Percentiles rank a stretch among this genome's conserved stretches.
Evolutionary conservation across 2,113 vertebrate genomes (phyloP).

Genomic region (Paradoxurus hermaphroditus): DNA sequence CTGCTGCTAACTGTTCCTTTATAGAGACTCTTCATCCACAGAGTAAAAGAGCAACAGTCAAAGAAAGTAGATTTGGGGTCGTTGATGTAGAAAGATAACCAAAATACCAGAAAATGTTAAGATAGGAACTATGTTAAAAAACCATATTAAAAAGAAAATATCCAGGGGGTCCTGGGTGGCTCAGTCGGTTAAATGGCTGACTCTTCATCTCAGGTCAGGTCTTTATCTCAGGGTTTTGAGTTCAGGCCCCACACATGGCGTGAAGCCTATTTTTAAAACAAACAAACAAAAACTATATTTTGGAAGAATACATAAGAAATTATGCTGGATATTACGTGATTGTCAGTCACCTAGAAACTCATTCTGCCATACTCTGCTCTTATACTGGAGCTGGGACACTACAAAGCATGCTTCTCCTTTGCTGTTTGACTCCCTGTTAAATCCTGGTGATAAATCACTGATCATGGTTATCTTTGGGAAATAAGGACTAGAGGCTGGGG

Average conservation of each 20-base stretch:
- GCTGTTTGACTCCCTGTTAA: not conserved
- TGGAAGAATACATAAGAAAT: not conserved
- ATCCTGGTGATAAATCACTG: not conserved
- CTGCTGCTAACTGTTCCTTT: not conserved
- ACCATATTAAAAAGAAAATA: not conserved
- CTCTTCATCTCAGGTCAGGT: too few species aligned
- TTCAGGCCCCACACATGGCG: too few species aligned
- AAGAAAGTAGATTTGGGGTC: not conserved
- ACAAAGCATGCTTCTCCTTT: not conserved
- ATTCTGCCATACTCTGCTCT: not conserved
- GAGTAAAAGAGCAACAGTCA: not conserved
- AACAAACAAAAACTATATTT: not conserved
- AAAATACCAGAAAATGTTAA: not conserved
- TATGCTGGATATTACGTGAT: not conserved
- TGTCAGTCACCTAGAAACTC: not conserved
- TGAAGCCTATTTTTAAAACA: not conserved
- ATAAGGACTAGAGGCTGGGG: not conserved
- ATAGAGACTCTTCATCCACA: not conserved
- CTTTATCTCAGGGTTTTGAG: too few species aligned
- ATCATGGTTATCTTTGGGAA: not conserved
- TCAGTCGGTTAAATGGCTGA: too few species aligned
- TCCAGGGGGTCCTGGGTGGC: too few species aligned
- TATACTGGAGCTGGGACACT: not conserved
- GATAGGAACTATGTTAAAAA: not conserved
- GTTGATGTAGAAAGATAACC: not conserved